Conservation (phyloP, 1,140 invertebrate species). For the Drosophila teissieri region DNA sequence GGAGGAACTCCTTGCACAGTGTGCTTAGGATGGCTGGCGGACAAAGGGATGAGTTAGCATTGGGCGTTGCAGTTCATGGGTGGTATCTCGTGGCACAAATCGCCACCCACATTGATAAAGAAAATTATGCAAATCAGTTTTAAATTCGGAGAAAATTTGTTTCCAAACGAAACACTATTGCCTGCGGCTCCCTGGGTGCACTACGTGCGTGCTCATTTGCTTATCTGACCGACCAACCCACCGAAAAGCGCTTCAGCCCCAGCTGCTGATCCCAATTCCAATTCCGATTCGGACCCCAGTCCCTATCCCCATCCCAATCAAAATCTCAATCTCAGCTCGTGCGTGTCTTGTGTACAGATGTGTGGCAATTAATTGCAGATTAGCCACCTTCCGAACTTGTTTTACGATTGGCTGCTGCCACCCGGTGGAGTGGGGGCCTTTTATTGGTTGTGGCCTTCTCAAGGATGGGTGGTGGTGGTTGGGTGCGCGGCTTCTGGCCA, state of each 20-base stretch:
- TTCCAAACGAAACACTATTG: no score
- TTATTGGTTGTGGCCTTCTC: conserved; percentile 28
- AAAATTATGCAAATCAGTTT: not conserved
- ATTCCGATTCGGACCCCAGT: not conserved
- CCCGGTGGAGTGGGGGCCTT: conserved; percentile 20
- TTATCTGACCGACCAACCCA: conserved; percentile 7
- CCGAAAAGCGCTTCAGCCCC: not conserved
- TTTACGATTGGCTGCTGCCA: conserved; percentile 14
- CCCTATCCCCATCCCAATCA: not conserved
- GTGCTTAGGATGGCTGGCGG: conserved; percentile 91
- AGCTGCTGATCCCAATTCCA: not conserved
- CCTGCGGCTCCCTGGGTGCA: not conserved
- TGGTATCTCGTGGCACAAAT: no score
- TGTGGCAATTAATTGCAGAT: conserved; percentile 78
- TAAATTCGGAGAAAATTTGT: not conserved
- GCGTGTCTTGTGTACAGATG: conserved; percentile 70
- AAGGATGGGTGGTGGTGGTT: not conserved
- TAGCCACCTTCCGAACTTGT: conserved; percentile 61
- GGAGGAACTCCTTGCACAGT: conserved; percentile 94
- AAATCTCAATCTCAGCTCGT: conserved; percentile 30
- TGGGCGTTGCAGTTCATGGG: not conserved
- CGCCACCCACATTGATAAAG: no score
- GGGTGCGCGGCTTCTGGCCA: not conserved
- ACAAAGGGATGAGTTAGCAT: not conserved
- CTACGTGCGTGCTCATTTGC: conserved; percentile 5